These are phyloP conservation scores for Seira ritae DNA, from an alignment of 2,888 invertebrate species.

Conservation along the genomic window DNA sequence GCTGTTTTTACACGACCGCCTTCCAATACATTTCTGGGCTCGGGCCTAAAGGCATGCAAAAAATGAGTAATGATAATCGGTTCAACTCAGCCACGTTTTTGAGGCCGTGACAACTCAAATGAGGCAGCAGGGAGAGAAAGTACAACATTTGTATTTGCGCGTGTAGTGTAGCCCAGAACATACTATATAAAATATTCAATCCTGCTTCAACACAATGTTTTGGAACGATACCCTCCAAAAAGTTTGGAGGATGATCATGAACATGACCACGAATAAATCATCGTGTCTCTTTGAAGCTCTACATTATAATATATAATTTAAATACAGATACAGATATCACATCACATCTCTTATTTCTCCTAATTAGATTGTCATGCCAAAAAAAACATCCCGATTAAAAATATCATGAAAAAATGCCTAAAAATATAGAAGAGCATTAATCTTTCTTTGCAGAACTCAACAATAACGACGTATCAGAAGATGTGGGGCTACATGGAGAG, in stretches of 20 bases:
- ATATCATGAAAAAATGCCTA: too few species aligned
- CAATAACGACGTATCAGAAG: conserved; percentile 91
- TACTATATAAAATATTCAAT: too few species aligned
- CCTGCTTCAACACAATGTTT: too few species aligned
- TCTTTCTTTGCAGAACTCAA: conserved; percentile 81
- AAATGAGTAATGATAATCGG: conserved; percentile 23
- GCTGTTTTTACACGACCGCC: conserved; percentile 48
- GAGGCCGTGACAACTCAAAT: conserved; percentile 21
- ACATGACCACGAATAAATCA: too few species aligned
- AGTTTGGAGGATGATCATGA: too few species aligned
- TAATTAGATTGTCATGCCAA: too few species aligned
- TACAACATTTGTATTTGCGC: neutral
- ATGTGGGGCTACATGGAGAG: conserved; percentile 98
- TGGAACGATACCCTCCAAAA: too few species aligned
- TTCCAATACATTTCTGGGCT: conserved; percentile 18
- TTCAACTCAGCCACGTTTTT: neutral
- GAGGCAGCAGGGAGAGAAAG: neutral
- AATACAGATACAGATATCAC: too few species aligned
- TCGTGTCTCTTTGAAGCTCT: too few species aligned
- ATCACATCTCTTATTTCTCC: too few species aligned
- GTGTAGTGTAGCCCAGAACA: neutral
- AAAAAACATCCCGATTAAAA: too few species aligned
- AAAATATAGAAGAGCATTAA: conserved; percentile 75
- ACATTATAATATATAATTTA: too few species aligned
- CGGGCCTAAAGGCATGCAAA: neutral